Evolutionary conservation across 2,113 vertebrate species (phyloP), one percentile per base, ranked within the genome.

Genomic region (Anguilla rostrata): DNA sequence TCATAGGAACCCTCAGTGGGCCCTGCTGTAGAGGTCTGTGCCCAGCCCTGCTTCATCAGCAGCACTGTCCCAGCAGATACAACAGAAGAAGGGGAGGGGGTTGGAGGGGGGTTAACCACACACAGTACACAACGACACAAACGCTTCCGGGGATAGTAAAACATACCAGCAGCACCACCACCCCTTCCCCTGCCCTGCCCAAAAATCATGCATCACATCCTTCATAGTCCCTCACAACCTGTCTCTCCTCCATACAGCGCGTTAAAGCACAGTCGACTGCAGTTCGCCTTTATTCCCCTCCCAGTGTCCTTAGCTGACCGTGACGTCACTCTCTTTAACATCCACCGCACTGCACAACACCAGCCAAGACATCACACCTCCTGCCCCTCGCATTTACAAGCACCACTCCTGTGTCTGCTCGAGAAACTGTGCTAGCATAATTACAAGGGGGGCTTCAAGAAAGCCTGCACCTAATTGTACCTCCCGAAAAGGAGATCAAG

Each of bases 11-110:
- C 96, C 95, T 97, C 97, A 34, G 95, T 95, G 94, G 96, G 93
- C 93, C 96, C 97, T 91, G 96, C 96, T 91, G 96, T 95, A 82
- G 94, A 93, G 87, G 95, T 96, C 95, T 97, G 96, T 91, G 97
- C 96, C 97, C 97, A 97, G 92, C 96, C 96, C 95, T 97, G 97
- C 94, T 97, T 97, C 97, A 97, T 96, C 97, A 97, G 96, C 93
- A 97, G 96, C 85, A 96, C 96, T 90, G 97, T 96, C 97, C 91
- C 93, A 92, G 93, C 90, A 92, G 88, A 95, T 85, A 90, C 93
- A 91, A 96, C 90, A 97, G 90, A 96, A 94, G 92, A 94, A 90
- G 91, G 86, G 81, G 6, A 89, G 96, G 86, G 63, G 40, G 39
- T 34, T 34, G 53, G 86, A 46, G 53, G 56, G 82, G 57, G 29